Conservation (phyloP, 2,888 invertebrate species). For the Neocrepidodera transversa region DNA sequence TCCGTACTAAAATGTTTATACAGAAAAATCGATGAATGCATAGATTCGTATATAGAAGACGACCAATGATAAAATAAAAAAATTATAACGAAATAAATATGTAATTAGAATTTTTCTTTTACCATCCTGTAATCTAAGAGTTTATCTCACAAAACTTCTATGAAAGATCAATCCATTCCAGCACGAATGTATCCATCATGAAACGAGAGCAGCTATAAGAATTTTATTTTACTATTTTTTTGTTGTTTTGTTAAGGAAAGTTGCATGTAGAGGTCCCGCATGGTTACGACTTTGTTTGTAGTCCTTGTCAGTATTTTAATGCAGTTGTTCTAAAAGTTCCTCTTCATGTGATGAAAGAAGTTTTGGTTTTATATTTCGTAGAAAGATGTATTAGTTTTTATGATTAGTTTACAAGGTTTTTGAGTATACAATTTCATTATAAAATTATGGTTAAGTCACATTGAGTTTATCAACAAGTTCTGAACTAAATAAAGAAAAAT, state of each 20-base stretch:
- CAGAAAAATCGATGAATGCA: slow-evolving; percentile 25
- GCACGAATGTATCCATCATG: slow-evolving; percentile 20
- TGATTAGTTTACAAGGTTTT: no score
- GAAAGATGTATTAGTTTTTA: not conserved
- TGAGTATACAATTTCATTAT: no score
- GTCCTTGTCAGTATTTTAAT: slow-evolving; percentile 23
- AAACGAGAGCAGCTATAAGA: not conserved
- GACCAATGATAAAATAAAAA: no score
- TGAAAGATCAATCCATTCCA: not conserved
- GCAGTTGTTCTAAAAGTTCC: slow-evolving; percentile 16
- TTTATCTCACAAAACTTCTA: not conserved
- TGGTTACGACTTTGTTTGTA: slow-evolving; percentile 24
- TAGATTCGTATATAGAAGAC: not conserved
- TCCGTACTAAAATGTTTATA: slow-evolving; percentile 38
- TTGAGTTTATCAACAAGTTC: no score
- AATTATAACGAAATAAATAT: no score
- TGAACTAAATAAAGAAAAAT: no score
- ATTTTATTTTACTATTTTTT: slow-evolving; percentile 21
- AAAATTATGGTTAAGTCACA: no score
- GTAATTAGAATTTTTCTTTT: no score
- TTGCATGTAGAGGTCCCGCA: slow-evolving; percentile 8
- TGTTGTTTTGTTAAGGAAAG: slow-evolving; percentile 14
- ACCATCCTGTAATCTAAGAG: not conserved
- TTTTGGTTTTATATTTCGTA: not conserved
- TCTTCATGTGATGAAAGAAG: not conserved